phyloP scores from a whole-genome alignment of 2,888 invertebrate genomes.

The Glomeris marginata region DNA sequence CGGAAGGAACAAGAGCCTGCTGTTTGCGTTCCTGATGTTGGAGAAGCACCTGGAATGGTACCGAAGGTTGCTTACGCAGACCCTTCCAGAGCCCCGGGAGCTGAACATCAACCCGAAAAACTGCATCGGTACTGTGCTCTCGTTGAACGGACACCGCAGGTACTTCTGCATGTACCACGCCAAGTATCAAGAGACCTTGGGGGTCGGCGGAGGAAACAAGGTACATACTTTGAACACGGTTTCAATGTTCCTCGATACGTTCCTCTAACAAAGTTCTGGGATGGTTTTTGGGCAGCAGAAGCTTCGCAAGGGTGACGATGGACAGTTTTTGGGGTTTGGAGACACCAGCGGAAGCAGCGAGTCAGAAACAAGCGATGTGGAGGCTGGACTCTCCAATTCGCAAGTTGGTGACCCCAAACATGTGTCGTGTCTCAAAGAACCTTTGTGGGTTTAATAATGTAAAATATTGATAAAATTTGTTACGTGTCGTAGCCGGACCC shows the following conservation, averaged over 20 bases:
- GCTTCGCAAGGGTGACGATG: slow-evolving; percentile 34
- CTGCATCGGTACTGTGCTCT: slow-evolving; percentile 90
- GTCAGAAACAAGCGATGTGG: slow-evolving; percentile 31
- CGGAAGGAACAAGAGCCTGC: slow-evolving; percentile 77
- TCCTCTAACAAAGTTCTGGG: neutral
- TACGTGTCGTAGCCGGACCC: too few species aligned
- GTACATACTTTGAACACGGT: neutral
- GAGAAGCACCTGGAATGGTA: slow-evolving; percentile 92
- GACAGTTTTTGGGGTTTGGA: slow-evolving; percentile 60
- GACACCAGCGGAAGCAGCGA: slow-evolving; percentile 39
- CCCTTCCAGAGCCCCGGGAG: slow-evolving; percentile 63
- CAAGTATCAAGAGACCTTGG: slow-evolving; percentile 58
- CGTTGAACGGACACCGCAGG: slow-evolving; percentile 89
- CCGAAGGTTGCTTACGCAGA: slow-evolving; percentile 69
- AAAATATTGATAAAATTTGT: too few species aligned
- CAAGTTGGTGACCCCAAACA: too few species aligned
- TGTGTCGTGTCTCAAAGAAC: too few species aligned
- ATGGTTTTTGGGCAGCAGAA: slow-evolving; percentile 39
- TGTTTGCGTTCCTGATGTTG: slow-evolving; percentile 84
- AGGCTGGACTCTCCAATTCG: slow-evolving; percentile 24
- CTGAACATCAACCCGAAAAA: slow-evolving; percentile 87
- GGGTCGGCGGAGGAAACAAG: neutral
- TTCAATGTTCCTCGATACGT: neutral
- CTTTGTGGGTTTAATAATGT: too few species aligned
- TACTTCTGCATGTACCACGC: slow-evolving; percentile 99